Evolutionary conservation across 2,888 invertebrate species (phyloP).

Genomic region (Cerastoderma edule): DNA sequence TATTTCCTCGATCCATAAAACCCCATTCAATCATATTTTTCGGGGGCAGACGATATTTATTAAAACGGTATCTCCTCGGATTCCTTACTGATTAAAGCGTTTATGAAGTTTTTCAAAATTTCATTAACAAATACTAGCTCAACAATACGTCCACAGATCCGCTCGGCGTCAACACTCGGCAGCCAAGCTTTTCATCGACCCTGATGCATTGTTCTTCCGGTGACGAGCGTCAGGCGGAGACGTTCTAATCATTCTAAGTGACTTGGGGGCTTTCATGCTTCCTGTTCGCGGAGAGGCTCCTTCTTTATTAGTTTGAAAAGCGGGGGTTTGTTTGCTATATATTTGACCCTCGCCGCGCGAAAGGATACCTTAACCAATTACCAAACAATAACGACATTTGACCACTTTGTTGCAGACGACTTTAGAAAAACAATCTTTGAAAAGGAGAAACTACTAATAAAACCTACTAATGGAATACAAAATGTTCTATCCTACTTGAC

Average conservation of each 20-base stretch:
- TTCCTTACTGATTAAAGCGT: conserved; percentile 23
- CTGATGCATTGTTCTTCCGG: conserved; percentile 20
- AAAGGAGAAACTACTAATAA: too few species aligned
- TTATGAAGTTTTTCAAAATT: conserved; percentile 28
- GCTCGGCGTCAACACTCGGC: conserved; percentile 1
- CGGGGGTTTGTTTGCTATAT: conserved; percentile 16
- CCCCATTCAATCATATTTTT: conserved; percentile 22
- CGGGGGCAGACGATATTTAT: conserved; percentile 24
- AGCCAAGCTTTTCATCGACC: conserved; percentile 9
- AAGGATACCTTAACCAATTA: too few species aligned
- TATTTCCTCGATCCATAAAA: conserved; percentile 24
- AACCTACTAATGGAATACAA: too few species aligned
- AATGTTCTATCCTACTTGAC: too few species aligned
- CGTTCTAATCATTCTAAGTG: conserved; percentile 54
- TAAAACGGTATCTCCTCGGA: conserved; percentile 21
- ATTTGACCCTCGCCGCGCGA: too few species aligned
- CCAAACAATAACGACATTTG: too few species aligned
- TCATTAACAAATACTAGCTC: conserved; percentile 17
- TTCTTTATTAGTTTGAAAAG: too few species aligned
- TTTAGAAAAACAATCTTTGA: too few species aligned
- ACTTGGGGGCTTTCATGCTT: conserved; percentile 24
- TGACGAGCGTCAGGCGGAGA: conserved; percentile 29
- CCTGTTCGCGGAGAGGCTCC: conserved; percentile 17
- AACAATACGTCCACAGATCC: conserved; percentile 13
- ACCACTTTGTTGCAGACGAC: too few species aligned